Evolutionary conservation across 2,113 vertebrate genomes (phyloP), one percentile per base, ranked within the genome.

Genomic region (Cephalopterus ornatus): DNA sequence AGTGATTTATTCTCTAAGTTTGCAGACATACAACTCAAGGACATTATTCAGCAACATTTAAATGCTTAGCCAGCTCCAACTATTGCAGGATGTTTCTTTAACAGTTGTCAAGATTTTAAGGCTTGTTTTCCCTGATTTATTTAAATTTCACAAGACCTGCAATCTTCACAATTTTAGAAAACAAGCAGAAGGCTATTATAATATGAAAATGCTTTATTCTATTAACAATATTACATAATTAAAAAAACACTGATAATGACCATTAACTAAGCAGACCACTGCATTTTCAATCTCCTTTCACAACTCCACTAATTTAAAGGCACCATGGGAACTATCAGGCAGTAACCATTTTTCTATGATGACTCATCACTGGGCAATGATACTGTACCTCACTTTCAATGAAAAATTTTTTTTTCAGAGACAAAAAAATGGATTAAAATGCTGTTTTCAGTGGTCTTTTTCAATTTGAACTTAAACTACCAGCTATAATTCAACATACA

Each of bases 1-100:
- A 55, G 5, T 82, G 12, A 90, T 92, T 96, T 88, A 90, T 93
- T 85, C 2, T 56, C 23, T 22, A 66, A n/a, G n/a, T 56, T 63
- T 74, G 35, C 5, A 76, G 73, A 68, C 23, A 53, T 4, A 42
- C 5, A 37, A 37, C 16, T 61, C 20, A 75, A 85, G 37, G 50
- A 9, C 2, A 52, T 71, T 89, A 55, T 61, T 88, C 24, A 89
- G 12, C 16, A 85, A 58, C 6, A 53, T 39, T 72, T 39, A 26
- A 71, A 79, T 62, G 13, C 44, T 80, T 80, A 70, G 5, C 0
- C 0, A n/a, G 23, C 72, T 89, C 19, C 8, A 28, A 80, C 3
- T 39, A 30, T 32, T 75, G 5, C 5, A 32, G 21, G 15, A 72
- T 3, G 2, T 53, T 93, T 59, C 53, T 52, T 85, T 33, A 58